Conservation (phyloP, 2,113 vertebrate species). For the Falcunculus frontatus region DNA sequence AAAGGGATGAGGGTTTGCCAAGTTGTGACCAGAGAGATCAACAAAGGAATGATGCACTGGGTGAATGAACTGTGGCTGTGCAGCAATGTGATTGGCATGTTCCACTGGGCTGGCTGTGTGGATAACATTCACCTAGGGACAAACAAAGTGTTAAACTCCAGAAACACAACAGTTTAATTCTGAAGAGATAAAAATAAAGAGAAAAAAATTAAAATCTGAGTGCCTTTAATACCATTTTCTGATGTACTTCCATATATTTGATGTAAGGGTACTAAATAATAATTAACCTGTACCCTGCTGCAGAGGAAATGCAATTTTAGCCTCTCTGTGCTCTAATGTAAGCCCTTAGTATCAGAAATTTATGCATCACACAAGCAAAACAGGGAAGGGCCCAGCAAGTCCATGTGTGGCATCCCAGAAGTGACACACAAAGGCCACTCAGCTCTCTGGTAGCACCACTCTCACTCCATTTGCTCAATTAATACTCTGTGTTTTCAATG, state of each 20-base stretch:
- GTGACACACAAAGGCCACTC: background rate
- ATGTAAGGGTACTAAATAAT: background rate
- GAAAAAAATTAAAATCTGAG: background rate
- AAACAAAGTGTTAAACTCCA: background rate
- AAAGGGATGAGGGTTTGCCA: conserved; percentile 88
- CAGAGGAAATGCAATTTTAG: background rate
- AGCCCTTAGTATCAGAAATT: background rate
- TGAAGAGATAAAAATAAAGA: background rate
- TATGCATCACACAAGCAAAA: background rate
- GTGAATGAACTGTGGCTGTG: conserved; percentile 91
- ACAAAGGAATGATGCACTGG: conserved; percentile 90
- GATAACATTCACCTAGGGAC: conserved; percentile 89
- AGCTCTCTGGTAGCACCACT: background rate
- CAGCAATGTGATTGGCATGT: conserved; percentile 86
- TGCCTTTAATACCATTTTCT: background rate
- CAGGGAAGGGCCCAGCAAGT: background rate
- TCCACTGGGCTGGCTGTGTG: conserved; percentile 88
- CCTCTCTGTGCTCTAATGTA: background rate
- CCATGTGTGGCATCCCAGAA: background rate
- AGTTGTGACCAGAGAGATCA: conserved; percentile 93
- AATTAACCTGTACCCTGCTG: background rate
- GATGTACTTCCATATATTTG: background rate
- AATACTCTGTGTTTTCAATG: background rate
- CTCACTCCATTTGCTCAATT: background rate
- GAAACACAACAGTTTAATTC: background rate